These are phyloP conservation scores for Brachionus rubens DNA, from an alignment of 1,140 invertebrate species.

Conservation along the genomic window DNA sequence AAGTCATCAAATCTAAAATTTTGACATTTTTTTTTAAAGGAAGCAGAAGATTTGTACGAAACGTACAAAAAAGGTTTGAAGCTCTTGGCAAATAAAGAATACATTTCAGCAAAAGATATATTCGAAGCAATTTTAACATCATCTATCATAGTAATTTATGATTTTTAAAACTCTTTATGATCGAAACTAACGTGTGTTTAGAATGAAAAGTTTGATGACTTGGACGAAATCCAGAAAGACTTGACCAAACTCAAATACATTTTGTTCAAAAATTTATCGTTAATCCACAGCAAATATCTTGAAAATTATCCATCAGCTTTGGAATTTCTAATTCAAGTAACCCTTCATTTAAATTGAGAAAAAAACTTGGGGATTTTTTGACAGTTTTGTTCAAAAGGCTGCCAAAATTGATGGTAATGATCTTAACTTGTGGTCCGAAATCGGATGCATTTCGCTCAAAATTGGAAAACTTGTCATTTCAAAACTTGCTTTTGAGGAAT, in stretches of 20 bases:
- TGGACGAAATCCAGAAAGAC: conserved; percentile 1
- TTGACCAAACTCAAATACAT: conserved; percentile 12
- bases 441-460: not conserved
- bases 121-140: not conserved
- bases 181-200: no score
- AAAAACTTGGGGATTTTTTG: not conserved
- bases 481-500: conserved; percentile 17
- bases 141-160: not conserved
- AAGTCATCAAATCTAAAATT: not conserved
- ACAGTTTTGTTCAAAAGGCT: not conserved
- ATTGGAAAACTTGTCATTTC: not conserved
- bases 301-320: not conserved
- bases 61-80: not conserved
- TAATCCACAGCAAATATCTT: not conserved
- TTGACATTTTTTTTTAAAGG: conserved; percentile 7
- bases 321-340: conserved; percentile 12
- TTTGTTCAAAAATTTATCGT: conserved; percentile 20
- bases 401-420: conserved; percentile 13
- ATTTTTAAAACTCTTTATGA: no score
- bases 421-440: conserved; percentile 22
- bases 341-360: not conserved
- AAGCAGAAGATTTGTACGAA: conserved; percentile 32
- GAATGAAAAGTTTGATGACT: not conserved
- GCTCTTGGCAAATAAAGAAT: not conserved
- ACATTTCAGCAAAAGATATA: not conserved